Evolutionary conservation across 2,888 invertebrate genomes (phyloP).

Genomic region (Melikaiella ostensackeni): DNA sequence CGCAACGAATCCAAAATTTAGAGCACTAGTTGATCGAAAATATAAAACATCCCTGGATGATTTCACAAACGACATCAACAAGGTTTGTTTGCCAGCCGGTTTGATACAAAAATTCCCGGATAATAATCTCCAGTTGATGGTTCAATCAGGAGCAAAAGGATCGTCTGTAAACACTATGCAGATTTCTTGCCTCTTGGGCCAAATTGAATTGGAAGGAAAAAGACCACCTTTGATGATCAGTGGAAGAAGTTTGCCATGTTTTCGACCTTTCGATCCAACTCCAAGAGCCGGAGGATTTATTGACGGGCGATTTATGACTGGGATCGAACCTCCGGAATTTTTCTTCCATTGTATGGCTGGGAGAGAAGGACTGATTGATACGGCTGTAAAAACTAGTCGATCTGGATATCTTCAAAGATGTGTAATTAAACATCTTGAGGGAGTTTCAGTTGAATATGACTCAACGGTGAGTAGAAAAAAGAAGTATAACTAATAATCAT

Average conservation of each 20-base stretch:
- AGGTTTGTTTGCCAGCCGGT: constrained; percentile 90
- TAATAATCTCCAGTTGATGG: constrained; percentile 99
- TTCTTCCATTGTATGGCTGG: constrained; percentile 99
- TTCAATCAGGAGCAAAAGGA: constrained; percentile 99
- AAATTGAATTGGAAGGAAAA: constrained; percentile 99
- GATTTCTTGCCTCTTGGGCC: constrained; percentile 97
- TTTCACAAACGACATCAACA: constrained; percentile 94
- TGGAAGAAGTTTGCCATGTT: constrained; percentile 95
- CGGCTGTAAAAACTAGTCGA: constrained; percentile 99
- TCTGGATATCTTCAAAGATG: constrained; percentile 95
- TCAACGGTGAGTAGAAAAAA: constrained; percentile 83
- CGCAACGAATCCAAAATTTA: constrained; percentile 85
- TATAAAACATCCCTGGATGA: constrained; percentile 89
- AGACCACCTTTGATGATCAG: constrained; percentile 97
- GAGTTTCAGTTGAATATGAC: constrained; percentile 94
- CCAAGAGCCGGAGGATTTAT: constrained; percentile 98
- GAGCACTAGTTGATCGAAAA: constrained; percentile 88
- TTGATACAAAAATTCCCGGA: constrained; percentile 92
- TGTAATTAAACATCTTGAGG: constrained; percentile 98
- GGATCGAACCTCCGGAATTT: constrained; percentile 98
- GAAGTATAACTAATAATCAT: too few relatives aligned
- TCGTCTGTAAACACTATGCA: constrained; percentile 98
- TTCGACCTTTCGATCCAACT: constrained; percentile 90
- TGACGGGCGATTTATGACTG: constrained; percentile 97
- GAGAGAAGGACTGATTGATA: constrained; percentile 99